A percentile compares a stretch with the other conserved stretches of the same genome.
These are phyloP conservation scores for Hirudo medicinalis DNA, from an alignment of 1,140 invertebrate genomes.

Conservation along the genomic window DNA sequence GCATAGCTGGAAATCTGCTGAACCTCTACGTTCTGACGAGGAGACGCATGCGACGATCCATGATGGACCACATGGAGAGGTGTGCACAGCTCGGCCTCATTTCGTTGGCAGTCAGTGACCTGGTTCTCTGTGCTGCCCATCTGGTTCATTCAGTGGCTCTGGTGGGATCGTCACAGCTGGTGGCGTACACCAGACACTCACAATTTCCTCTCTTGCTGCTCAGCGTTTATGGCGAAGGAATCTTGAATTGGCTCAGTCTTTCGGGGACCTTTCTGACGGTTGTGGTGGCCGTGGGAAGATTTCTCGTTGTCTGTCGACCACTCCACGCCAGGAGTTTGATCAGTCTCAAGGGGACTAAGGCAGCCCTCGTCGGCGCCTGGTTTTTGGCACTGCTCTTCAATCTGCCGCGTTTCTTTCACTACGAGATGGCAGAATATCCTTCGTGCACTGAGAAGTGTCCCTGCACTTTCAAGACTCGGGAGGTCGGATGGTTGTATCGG, in stretches of 20 bases:
- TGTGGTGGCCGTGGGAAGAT: conserved; percentile 36
- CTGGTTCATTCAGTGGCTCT: conserved; percentile 18
- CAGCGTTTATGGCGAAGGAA: conserved; percentile 29
- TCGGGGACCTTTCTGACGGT: conserved; percentile 36
- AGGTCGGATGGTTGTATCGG: conserved; percentile 6
- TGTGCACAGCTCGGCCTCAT: conserved; percentile 12
- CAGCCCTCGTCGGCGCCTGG: conserved; percentile 31
- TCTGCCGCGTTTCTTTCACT: conserved; percentile 34
- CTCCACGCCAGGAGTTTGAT: conserved; percentile 32
- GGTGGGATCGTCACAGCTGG: background rate
- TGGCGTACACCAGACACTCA: conserved; percentile 11
- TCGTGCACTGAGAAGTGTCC: conserved; percentile 4
- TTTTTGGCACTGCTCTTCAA: conserved; percentile 33
- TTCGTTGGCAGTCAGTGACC: conserved; percentile 15
- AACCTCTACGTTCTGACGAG: conserved; percentile 33
- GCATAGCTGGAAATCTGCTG: conserved; percentile 8
- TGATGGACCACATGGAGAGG: conserved; percentile 12
- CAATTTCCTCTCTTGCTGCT: conserved; percentile 30
- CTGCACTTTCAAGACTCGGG: conserved; percentile 3
- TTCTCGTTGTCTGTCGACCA: conserved; percentile 36
- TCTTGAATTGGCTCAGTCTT: conserved; percentile 37
- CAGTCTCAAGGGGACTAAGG: conserved; percentile 32
- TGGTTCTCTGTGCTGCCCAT: conserved; percentile 13
- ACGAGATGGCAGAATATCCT: conserved; percentile 25
- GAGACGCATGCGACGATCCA: conserved; percentile 17